These are phyloP conservation scores for Prosopocoilus inquinatus DNA, from an alignment of 2,888 invertebrate genomes.

Conservation along the genomic window DNA sequence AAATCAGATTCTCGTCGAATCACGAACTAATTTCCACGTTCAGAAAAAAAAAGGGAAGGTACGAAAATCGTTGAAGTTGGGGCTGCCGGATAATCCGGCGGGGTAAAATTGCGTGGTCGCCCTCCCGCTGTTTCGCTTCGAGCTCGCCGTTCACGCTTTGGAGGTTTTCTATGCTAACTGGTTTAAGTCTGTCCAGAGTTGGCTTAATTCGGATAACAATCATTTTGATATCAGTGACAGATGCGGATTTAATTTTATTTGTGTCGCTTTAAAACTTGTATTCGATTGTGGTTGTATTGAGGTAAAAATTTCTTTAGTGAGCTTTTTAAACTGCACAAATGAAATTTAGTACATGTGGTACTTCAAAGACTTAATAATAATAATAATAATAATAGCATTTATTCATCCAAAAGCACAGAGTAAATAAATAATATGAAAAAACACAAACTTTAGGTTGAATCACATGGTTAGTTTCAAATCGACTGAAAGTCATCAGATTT, in stretches of 20 bases:
- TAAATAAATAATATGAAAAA: too few species aligned
- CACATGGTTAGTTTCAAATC: too few species aligned
- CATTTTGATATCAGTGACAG: slow-evolving; percentile 50
- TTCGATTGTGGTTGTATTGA: slow-evolving; percentile 26
- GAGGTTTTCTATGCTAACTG: slow-evolving; percentile 49
- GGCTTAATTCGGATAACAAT: slow-evolving; percentile 47
- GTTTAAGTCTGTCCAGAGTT: slow-evolving; percentile 48
- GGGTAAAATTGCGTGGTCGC: slow-evolving; percentile 45
- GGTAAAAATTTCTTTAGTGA: slow-evolving; percentile 4
- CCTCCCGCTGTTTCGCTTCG: slow-evolving; percentile 31
- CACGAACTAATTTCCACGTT: too few species aligned
- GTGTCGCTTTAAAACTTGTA: slow-evolving; percentile 29
- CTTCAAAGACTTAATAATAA: too few species aligned
- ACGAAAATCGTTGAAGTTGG: too few species aligned
- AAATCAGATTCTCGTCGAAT: slow-evolving; percentile 13
- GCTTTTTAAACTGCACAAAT: background rate
- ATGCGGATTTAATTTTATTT: slow-evolving; percentile 42
- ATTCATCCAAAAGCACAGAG: too few species aligned
- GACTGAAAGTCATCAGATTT: too few species aligned
- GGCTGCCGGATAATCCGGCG: slow-evolving; percentile 18
- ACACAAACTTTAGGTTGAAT: too few species aligned
- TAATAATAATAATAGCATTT: too few species aligned
- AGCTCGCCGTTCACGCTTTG: slow-evolving; percentile 46
- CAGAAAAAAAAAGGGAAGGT: too few species aligned
- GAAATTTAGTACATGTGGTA: background rate